These are phyloP conservation scores for Apostichopus leukothele DNA, from an alignment of 53 echinoderm and acorn worm species.

Conservation along the genomic window DNA sequence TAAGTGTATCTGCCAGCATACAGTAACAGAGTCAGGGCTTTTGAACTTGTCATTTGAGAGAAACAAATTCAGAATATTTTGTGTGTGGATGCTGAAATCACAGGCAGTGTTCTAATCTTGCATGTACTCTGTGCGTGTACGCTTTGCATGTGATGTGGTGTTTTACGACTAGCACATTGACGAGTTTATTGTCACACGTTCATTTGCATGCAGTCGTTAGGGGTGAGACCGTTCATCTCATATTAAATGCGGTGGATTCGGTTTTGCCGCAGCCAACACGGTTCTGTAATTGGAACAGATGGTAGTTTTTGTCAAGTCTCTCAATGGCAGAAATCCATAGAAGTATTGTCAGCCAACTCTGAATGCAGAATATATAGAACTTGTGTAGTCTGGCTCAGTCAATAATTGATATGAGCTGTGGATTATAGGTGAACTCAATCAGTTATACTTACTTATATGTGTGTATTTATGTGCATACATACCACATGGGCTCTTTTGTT, in stretches of 20 bases:
- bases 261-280: slow-evolving; percentile 7
- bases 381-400: neutral
- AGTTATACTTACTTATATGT: no score
- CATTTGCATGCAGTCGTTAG: neutral
- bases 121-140: neutral
- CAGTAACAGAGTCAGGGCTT: no score
- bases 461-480: no score
- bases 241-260: slow-evolving; percentile 12
- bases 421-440: no score
- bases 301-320: slow-evolving; percentile 10
- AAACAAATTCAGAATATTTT: neutral
- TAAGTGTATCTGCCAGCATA: no score
- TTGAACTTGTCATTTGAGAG: neutral
- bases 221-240: neutral
- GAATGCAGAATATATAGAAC: neutral
- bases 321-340: slow-evolving; percentile 12
- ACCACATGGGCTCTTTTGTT: no score
- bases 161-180: neutral
- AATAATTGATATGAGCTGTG: neutral
- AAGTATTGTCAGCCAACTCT: slow-evolving; percentile 5
- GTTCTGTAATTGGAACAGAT: slow-evolving; percentile 38
- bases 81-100: neutral
- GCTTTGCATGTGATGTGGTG: neutral
- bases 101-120: neutral
- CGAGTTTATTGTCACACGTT: neutral